These are phyloP conservation scores for Hyla sarda DNA, from an alignment of 2,113 vertebrate genomes.

Conservation along the genomic window DNA sequence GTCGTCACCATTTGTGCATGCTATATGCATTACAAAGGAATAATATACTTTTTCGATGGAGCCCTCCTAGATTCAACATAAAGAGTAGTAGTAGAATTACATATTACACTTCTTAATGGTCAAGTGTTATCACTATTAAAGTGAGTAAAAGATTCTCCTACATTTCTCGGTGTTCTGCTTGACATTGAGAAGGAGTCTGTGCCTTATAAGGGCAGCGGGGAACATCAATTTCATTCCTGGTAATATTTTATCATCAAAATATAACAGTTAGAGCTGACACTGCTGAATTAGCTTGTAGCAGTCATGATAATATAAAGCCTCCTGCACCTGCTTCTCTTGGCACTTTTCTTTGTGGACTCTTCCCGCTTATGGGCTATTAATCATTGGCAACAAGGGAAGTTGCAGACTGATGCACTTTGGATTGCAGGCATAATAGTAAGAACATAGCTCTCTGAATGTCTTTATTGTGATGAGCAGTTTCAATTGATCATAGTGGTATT, in stretches of 20 bases:
- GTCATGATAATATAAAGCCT: slow-evolving; percentile 75
- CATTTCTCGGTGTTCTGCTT: slow-evolving; percentile 66
- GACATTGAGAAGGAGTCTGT: slow-evolving; percentile 79
- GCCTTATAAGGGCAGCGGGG: slow-evolving; percentile 77
- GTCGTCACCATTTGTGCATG: too few relatives aligned
- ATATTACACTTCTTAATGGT: background rate
- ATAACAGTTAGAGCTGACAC: slow-evolving; percentile 76
- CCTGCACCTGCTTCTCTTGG: slow-evolving; percentile 73
- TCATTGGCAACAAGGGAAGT: slow-evolving; percentile 70
- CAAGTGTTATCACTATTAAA: background rate
- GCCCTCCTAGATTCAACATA: background rate
- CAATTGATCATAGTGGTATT: slow-evolving; percentile 64
- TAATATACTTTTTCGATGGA: too few relatives aligned
- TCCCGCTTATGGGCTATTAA: slow-evolving; percentile 72
- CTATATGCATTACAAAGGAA: too few relatives aligned
- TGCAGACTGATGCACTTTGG: slow-evolving; percentile 72
- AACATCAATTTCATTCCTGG: slow-evolving; percentile 78
- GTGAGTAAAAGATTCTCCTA: background rate
- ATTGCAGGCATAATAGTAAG: slow-evolving; percentile 67
- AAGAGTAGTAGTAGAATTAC: background rate
- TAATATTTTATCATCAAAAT: slow-evolving; percentile 85
- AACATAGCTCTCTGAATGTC: slow-evolving; percentile 66
- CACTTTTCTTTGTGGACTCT: slow-evolving; percentile 72
- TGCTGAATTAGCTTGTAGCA: slow-evolving; percentile 76
- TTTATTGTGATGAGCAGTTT: slow-evolving; percentile 69